Evolutionary conservation across 2,113 vertebrate genomes (phyloP), one percentile per base, ranked within the genome.

Genomic region (Sciurus niger): DNA sequence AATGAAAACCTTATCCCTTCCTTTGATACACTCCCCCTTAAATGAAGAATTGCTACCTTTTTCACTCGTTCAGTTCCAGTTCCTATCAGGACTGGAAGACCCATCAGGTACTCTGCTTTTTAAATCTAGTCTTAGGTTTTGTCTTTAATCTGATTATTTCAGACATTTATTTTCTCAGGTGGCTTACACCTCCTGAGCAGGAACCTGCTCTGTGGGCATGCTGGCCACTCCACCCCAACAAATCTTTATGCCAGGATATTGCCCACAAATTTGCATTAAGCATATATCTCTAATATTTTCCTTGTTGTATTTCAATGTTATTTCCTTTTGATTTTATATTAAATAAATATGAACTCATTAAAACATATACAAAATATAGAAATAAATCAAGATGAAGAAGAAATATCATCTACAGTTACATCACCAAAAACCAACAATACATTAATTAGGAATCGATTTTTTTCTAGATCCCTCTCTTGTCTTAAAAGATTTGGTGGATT

Each of bases 251-350:
- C 13, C 7, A 90, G 30, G 20, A 80, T 68, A 46, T 73, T 89
- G 13, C 1, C 8, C 30, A 93, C 43, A 40, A 95, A 63, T 77
- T 67, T 87, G 11, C 37, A 10, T 34, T 85, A 79, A 68, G 8
- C 34, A 32, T 34, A 8, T 7, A 46, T 76, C 18, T 67, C 34
- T 65, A 91, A 94, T 46, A 63, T 67, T 40, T 25, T 48, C 1
- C 37, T 82, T 90, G 70, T 0, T 55, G 76, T 6, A 51, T 70
- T 89, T 90, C 95, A 73, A 68, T 85, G 79, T 4, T 46, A 60
- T 30, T 92, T 94, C 32, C 16, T 16, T 83, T 91, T 90, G 87
- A 65, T 60, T 48, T 87, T 0, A 84, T 80, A 84, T 92, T 73
- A 79, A 92, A 77, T 60, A 70, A 74, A 74, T 83, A 43, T 60